A percentile compares a stretch with the other conserved stretches of the same genome.
Evolutionary conservation across 2,797 vertebrate genomes (phyloP).

Genomic region (Argya squamiceps): DNA sequence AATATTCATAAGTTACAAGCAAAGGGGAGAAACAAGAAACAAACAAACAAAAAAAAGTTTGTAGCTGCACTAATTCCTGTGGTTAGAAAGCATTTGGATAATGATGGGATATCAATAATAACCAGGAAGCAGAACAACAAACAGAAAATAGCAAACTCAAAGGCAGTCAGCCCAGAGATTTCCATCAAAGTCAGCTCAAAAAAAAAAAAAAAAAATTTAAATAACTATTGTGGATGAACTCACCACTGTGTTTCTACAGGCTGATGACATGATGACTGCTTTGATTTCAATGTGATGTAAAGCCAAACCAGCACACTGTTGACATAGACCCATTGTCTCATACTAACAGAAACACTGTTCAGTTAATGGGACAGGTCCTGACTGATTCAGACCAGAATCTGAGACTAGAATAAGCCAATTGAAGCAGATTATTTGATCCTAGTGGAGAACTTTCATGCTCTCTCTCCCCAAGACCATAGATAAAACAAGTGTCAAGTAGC

Average conservation of each 20-base stretch:
- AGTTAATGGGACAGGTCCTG: background rate
- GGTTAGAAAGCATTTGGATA: conserved; percentile 58
- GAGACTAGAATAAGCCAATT: background rate
- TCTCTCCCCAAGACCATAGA: background rate
- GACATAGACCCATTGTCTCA: conserved; percentile 34
- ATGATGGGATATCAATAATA: conserved; percentile 49
- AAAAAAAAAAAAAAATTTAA: background rate
- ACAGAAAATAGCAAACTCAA: conserved; percentile 16
- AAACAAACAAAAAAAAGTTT: background rate
- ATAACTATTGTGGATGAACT: background rate
- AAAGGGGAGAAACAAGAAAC: background rate
- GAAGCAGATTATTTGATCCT: background rate
- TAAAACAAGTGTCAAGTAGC: background rate
- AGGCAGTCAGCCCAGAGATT: conserved; percentile 10
- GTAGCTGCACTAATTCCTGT: conserved; percentile 40
- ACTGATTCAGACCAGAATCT: conserved; percentile 40
- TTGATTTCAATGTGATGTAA: conserved; percentile 21
- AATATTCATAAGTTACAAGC: background rate
- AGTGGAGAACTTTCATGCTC: background rate
- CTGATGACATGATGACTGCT: conserved; percentile 35
- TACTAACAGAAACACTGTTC: background rate
- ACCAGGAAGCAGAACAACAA: conserved; percentile 47
- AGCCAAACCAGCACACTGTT: background rate
- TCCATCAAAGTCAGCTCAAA: background rate
- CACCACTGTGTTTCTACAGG: background rate